phyloP scores from a whole-genome alignment of 2,888 invertebrate genomes.

The Lumbricus terrestris region DNA sequence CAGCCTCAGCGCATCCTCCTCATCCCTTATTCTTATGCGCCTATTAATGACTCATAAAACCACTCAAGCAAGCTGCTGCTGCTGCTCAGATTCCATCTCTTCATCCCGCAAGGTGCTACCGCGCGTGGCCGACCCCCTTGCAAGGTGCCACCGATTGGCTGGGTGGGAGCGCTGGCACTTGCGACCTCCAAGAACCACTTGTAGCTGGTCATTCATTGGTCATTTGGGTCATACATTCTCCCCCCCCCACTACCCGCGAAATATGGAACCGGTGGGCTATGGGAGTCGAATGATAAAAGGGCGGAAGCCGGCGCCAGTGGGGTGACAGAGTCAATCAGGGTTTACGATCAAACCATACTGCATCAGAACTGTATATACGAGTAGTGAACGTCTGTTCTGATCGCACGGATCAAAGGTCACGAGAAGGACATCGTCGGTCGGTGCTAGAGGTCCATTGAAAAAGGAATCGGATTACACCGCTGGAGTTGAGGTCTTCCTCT shows the following conservation, averaged over 20 bases:
- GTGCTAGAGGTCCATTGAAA: background rate
- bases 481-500: background rate
- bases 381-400: background rate
- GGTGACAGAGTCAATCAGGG: background rate
- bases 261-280: constrained; percentile 3
- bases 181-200: background rate
- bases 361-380: background rate
- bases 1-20: background rate
- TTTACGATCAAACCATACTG: background rate
- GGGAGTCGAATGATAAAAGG: background rate
- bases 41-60: background rate
- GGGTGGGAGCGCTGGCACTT: background rate
- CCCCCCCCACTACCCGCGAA: background rate
- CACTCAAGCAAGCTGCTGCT: constrained; percentile 3
- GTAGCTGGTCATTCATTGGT: constrained; percentile 3
- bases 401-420: background rate
- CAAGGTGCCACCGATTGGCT: background rate
- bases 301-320: background rate
- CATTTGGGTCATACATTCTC: background rate
- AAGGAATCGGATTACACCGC: background rate
- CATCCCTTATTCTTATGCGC: background rate
- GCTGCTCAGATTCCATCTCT: background rate
- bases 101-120: background rate
- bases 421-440: background rate
- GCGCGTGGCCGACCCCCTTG: background rate